phyloP scores from a whole-genome alignment of 1,140 invertebrate species.

The Trialeurodes vaporariorum region DNA sequence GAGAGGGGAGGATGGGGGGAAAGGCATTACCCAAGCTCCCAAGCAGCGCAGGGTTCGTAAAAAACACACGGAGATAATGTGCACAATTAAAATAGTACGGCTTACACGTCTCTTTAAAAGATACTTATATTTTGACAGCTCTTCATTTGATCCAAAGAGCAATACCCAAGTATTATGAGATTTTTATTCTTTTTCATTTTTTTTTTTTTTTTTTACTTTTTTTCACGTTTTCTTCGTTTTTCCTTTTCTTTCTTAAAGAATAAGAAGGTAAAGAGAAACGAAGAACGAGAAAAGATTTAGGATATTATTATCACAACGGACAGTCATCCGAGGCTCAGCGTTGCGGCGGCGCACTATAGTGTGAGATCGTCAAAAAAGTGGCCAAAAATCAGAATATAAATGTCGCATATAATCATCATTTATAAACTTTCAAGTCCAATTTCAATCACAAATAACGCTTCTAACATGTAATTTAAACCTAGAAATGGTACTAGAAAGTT shows the following conservation, averaged over 20 bases:
- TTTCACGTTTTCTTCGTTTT: neutral
- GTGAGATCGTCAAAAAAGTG: too few species aligned
- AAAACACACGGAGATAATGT: neutral
- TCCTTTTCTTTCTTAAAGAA: neutral
- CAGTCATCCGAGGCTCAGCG: too few species aligned
- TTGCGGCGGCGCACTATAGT: too few species aligned
- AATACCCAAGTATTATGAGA: neutral
- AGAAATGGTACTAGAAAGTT: too few species aligned
- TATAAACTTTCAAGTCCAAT: too few species aligned
- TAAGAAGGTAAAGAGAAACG: neutral
- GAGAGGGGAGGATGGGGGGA: neutral
- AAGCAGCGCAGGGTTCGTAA: neutral
- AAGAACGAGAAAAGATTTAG: neutral
- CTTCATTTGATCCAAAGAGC: neutral
- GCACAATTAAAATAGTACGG: neutral
- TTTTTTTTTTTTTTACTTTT: neutral
- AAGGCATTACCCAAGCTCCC: neutral
- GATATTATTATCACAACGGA: too few species aligned
- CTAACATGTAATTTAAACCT: too few species aligned
- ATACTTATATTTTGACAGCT: conserved; percentile 1
- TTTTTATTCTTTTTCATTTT: neutral
- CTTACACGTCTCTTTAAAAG: neutral
- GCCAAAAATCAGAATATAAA: too few species aligned
- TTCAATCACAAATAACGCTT: too few species aligned
- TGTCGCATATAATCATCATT: too few species aligned